Base-by-base conservation (phyloP, 2,113 vertebrate genomes). In the Pluvianellus socialis region DNA sequence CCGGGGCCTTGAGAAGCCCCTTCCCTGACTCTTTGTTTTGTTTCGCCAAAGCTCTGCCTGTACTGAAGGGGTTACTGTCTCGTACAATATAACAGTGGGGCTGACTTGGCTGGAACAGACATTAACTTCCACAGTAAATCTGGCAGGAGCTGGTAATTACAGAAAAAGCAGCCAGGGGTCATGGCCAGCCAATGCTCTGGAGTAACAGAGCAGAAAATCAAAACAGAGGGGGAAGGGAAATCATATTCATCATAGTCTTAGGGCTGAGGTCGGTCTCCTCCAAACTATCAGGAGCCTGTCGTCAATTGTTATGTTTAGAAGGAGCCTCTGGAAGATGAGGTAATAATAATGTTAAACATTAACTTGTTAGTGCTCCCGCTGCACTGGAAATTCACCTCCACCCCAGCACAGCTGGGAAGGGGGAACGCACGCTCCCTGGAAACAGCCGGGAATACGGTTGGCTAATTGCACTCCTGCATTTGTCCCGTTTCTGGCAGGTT, bases 291-390 rank as follows among this genome's bases (percentile, higher is more conserved):
- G 96, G 94, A 95, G 97, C 93, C 95, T 97, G 95, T 97, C 96
- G 91, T 96, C 97, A 96, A 96, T 97, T 98, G 96, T 97, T 98
- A 97, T 98, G 95, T 96, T 98, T 96, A 96, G 96, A 97, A 97
- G 94, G 94, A 97, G 95, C 94, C 97, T 95, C 94, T 97, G 95
- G 95, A 97, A 97, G 97, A 97, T 98, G 97, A 98, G 94, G 97
- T 97, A 98, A 97, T 97, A 96, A 97, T 96, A 96, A 98, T 96
- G 97, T 98, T 98, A 97, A 97, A 97, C 96, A 97, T 97, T 98
- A 98, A 97, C 96, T 96, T 96, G 92, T 95, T 96, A 97, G 94
- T 96, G 96, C 88, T 97, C 97, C 97, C 17, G 83, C 92, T 96
- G 92, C 96, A 97, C 92, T 91, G 97, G 92, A 97, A 95, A 97